phyloP scores from a whole-genome alignment of 2,113 vertebrate genomes.

The Hypomesus transpacificus region DNA sequence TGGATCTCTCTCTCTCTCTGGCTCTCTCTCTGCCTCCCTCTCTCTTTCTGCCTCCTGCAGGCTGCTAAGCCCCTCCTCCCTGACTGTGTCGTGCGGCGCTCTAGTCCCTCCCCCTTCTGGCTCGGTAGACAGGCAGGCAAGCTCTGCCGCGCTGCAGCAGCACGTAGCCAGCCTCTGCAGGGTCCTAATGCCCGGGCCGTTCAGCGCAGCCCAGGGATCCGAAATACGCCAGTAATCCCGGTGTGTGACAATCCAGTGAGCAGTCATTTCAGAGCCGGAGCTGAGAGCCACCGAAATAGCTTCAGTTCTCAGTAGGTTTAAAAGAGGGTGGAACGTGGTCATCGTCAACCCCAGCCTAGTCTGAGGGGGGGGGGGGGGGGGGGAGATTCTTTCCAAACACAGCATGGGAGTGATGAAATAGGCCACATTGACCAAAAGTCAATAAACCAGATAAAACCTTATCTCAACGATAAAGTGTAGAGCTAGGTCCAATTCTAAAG shows the following conservation, averaged over 20 bases:
- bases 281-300: slow-evolving; percentile 55
- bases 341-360: slow-evolving; percentile 12
- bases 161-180: slow-evolving; percentile 67
- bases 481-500: background rate
- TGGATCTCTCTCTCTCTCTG: slow-evolving; percentile 5
- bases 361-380: background rate
- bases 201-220: slow-evolving; percentile 55
- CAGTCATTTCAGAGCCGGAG: slow-evolving; percentile 28
- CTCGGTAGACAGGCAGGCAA: slow-evolving; percentile 81
- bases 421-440: background rate
- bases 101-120: slow-evolving; percentile 78
- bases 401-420: background rate
- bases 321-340: slow-evolving; percentile 35
- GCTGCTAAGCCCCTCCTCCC: slow-evolving; percentile 48
- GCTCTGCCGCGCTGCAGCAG: slow-evolving; percentile 81
- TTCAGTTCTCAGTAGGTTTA: slow-evolving; percentile 58
- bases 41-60: slow-evolving; percentile 43
- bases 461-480: background rate
- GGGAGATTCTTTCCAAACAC: background rate
- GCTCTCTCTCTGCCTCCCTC: slow-evolving; percentile 22
- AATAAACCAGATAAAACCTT: slow-evolving; percentile 4
- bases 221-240: slow-evolving; percentile 67
- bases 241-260: slow-evolving; percentile 40
- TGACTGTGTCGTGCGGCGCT: slow-evolving; percentile 60
- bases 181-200: slow-evolving; percentile 66